These are phyloP conservation scores for Lysandra bellargus DNA, from an alignment of 2,888 invertebrate species.

Conservation along the genomic window DNA sequence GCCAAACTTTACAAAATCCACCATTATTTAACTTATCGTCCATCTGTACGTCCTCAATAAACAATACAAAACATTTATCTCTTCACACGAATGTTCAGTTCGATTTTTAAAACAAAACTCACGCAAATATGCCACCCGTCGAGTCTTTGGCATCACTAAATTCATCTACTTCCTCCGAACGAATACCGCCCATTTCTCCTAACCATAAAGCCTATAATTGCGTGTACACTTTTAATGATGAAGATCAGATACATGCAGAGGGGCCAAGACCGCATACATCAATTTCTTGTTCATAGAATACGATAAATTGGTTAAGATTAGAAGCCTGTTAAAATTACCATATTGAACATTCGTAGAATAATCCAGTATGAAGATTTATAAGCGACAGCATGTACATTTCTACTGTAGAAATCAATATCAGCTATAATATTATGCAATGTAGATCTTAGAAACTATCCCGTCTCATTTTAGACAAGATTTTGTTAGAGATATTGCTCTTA, in stretches of 20 bases:
- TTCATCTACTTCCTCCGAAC: conserved; percentile 41
- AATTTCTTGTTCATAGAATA: conserved; percentile 58
- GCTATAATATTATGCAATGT: background rate
- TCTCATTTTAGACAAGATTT: background rate
- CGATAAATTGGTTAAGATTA: conserved; percentile 59
- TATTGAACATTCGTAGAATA: conserved; percentile 30
- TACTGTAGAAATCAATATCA: background rate
- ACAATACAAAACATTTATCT: conserved; percentile 16
- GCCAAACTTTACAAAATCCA: background rate
- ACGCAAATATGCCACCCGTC: conserved; percentile 72
- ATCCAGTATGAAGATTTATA: conserved; percentile 42
- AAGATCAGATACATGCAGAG: conserved; percentile 44
- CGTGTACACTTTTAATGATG: conserved; percentile 32
- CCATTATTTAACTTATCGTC: conserved; percentile 4
- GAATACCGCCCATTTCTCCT: conserved; percentile 39
- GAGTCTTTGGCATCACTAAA: conserved; percentile 62
- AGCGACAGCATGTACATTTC: conserved; percentile 34
- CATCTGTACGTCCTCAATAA: conserved; percentile 5
- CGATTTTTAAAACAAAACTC: conserved; percentile 69
- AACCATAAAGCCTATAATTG: background rate
- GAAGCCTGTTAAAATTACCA: conserved; percentile 24
- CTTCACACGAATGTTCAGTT: conserved; percentile 40
- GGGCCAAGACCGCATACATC: conserved; percentile 57
- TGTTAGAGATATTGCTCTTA: background rate
- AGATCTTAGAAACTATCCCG: background rate